phyloP scores from a whole-genome alignment of 2,888 invertebrate genomes.

The Dione vanillae region DNA sequence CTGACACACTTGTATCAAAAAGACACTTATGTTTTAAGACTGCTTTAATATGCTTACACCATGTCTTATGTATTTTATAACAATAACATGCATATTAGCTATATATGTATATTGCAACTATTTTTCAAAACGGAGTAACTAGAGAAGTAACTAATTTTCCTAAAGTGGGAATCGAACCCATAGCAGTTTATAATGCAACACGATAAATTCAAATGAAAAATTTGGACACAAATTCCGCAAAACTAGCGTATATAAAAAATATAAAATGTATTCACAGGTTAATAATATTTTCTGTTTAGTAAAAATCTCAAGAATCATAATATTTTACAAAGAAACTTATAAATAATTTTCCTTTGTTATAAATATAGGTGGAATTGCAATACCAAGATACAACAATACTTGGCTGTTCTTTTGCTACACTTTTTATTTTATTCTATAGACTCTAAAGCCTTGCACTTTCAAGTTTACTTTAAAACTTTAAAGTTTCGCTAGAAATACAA shows the following conservation, averaged over 20 bases:
- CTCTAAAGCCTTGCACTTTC: background rate
- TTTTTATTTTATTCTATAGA: slow-evolving; percentile 8
- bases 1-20: too few species aligned
- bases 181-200: too few species aligned
- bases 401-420: background rate
- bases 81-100: too few species aligned
- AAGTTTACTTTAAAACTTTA: background rate
- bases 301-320: background rate
- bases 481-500: background rate
- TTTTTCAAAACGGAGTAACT: too few species aligned
- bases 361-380: background rate
- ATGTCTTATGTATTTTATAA: too few species aligned
- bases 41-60: too few species aligned
- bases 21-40: too few species aligned
- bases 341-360: background rate
- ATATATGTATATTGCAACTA: too few species aligned
- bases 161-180: too few species aligned
- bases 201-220: background rate
- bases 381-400: slow-evolving; percentile 7
- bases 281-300: background rate
- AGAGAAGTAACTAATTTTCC: too few species aligned
- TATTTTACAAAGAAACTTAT: slow-evolving; percentile 4
- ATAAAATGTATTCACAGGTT: background rate
- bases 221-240: too few species aligned
- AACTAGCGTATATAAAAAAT: too few species aligned